phyloP scores from a whole-genome alignment of 1,140 invertebrate genomes.

The Mya arenaria region DNA sequence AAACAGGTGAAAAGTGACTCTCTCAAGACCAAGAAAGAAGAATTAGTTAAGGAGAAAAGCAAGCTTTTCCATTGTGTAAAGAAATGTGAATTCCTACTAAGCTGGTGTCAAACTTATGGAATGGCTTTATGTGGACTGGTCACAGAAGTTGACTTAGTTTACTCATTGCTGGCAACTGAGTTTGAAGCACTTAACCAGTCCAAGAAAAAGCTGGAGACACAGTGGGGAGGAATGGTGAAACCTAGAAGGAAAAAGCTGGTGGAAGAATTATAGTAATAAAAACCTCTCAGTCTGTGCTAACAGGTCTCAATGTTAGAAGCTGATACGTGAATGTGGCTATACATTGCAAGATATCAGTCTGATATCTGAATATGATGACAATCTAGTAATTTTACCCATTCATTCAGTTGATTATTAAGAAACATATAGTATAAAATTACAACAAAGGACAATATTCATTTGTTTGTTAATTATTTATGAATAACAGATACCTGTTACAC shows the following conservation, averaged over 20 bases:
- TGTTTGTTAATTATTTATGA: too few species aligned
- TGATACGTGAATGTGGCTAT: too few species aligned
- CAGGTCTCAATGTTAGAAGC: too few species aligned
- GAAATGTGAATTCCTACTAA: slow-evolving; percentile 44
- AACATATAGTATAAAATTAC: too few species aligned
- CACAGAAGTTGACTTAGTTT: slow-evolving; percentile 41
- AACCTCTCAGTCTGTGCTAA: too few species aligned
- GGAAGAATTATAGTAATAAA: slow-evolving; percentile 51
- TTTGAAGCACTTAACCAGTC: slow-evolving; percentile 44
- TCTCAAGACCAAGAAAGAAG: not conserved
- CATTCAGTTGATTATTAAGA: too few species aligned
- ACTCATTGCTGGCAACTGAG: slow-evolving; percentile 24
- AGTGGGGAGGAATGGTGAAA: slow-evolving; percentile 50
- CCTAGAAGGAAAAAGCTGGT: slow-evolving; percentile 40
- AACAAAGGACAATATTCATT: too few species aligned
- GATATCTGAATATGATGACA: too few species aligned
- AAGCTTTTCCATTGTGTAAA: slow-evolving; percentile 37
- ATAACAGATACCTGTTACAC: too few species aligned
- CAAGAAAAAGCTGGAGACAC: slow-evolving; percentile 32
- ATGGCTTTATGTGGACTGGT: slow-evolving; percentile 23
- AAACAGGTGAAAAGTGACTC: slow-evolving; percentile 28
- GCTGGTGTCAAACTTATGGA: slow-evolving; percentile 55
- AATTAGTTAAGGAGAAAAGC: slow-evolving; percentile 1
- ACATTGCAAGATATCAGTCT: too few species aligned
- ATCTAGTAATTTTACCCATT: too few species aligned